Evolutionary conservation across 1,140 invertebrate genomes (phyloP).

Genomic region (Sycobia sp.): DNA sequence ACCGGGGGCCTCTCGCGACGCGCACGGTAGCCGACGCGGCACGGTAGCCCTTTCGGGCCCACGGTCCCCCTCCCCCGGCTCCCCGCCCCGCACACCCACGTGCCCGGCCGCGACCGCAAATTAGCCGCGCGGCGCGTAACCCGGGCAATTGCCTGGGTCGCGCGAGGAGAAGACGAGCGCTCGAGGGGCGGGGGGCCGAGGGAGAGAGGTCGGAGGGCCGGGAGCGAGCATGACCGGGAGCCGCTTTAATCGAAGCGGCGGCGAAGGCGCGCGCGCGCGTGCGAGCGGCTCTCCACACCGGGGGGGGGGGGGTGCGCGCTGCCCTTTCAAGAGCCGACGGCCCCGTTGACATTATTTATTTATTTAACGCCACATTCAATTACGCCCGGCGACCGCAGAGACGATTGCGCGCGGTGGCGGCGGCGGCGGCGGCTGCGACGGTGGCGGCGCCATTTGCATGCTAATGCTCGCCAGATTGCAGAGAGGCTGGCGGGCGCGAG

Average conservation of each 20-base stretch:
- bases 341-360: slow-evolving; percentile 54
- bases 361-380: slow-evolving; percentile 58
- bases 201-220: not conserved
- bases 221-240: too few relatives aligned
- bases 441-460: slow-evolving; percentile 49
- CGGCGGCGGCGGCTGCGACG: slow-evolving; percentile 53
- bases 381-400: slow-evolving; percentile 50
- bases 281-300: too few relatives aligned
- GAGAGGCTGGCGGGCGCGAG: not conserved
- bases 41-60: not conserved
- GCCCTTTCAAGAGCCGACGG: too few relatives aligned
- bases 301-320: too few relatives aligned
- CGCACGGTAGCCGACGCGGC: slow-evolving; percentile 28
- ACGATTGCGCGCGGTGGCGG: slow-evolving; percentile 47
- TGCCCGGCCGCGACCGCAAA: slow-evolving; percentile 47
- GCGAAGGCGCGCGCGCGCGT: not conserved
- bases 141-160: not conserved
- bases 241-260: slow-evolving; percentile 36
- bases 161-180: not conserved
- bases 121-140: slow-evolving; percentile 40
- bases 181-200: not conserved
- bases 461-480: slow-evolving; percentile 42
- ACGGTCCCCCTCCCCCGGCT: too few relatives aligned
- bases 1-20: too few relatives aligned
- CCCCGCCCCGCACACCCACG: too few relatives aligned